Conservation (phyloP, 2,888 invertebrate species). For the Eristalis tenax region DNA sequence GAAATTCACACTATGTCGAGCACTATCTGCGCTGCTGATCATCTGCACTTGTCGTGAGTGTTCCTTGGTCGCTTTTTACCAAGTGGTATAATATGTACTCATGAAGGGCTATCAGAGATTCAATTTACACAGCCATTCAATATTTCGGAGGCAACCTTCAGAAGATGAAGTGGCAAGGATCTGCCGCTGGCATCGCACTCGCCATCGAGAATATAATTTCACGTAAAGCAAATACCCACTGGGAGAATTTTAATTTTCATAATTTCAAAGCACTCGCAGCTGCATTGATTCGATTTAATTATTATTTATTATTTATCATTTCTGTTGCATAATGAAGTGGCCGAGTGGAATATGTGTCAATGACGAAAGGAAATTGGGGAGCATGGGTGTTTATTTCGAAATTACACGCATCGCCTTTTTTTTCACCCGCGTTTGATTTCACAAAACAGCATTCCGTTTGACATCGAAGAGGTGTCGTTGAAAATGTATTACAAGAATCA, state of each 20-base stretch:
- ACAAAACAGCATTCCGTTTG: not conserved
- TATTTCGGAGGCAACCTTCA: not conserved
- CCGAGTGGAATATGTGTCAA: conserved; percentile 22
- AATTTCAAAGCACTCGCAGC: conserved; percentile 3
- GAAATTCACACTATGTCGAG: not conserved
- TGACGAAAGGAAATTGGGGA: not conserved
- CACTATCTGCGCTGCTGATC: not conserved
- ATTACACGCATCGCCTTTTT: not conserved
- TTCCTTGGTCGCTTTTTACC: not conserved
- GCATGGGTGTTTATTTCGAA: not conserved
- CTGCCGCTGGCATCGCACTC: conserved; percentile 38
- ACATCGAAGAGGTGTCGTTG: not conserved
- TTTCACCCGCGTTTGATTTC: not conserved
- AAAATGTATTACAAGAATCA: not conserved
- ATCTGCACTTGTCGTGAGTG: not conserved
- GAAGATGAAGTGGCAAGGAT: conserved; percentile 36
- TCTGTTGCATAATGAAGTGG: conserved; percentile 41
- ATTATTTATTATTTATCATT: conserved; percentile 10
- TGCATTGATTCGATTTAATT: conserved; percentile 15
- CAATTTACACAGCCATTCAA: not conserved
- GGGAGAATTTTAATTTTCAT: not conserved
- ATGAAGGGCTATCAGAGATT: not conserved
- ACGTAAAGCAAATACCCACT: conserved; percentile 36
- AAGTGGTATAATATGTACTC: not conserved
- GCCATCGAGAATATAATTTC: conserved; percentile 23